Evolutionary conservation across 2,888 invertebrate species (phyloP).

Genomic region (Pyrochroa serraticornis): DNA sequence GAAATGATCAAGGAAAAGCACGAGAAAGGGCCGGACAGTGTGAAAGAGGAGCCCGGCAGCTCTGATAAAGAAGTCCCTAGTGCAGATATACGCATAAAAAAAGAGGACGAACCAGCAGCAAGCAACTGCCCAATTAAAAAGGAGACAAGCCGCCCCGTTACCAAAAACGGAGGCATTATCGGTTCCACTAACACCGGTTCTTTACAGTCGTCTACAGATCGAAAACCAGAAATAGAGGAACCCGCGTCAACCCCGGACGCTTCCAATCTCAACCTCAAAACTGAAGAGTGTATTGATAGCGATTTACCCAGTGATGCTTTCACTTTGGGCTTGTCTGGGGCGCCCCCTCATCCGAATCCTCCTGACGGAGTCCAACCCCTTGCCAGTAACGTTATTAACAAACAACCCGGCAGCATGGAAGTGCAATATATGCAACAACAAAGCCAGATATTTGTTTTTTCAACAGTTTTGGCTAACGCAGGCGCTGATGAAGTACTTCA

Average conservation of each 20-base stretch:
- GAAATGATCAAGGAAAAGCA: constrained; percentile 60
- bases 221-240: constrained; percentile 51
- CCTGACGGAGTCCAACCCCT: constrained; percentile 74
- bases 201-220: constrained; percentile 51
- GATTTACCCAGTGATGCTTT: constrained; percentile 55
- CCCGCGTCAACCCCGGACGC: constrained; percentile 27
- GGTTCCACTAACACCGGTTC: constrained; percentile 58
- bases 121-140: constrained; percentile 51
- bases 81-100: constrained; percentile 55
- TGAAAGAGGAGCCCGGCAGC: constrained; percentile 58
- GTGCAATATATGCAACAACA: constrained; percentile 93
- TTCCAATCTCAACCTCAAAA: constrained; percentile 49
- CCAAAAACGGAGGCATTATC: constrained; percentile 57
- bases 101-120: constrained; percentile 53
- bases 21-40: constrained; percentile 57
- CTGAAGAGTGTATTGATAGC: constrained; percentile 54
- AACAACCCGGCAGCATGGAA: constrained; percentile 82
- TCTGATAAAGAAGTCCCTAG: constrained; percentile 55
- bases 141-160: constrained; percentile 51
- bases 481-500: constrained; percentile 91
- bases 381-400: constrained; percentile 78
- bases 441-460: constrained; percentile 97
- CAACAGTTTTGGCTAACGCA: constrained; percentile 91
- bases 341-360: constrained; percentile 55
- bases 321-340: constrained; percentile 47